Evolutionary conservation across 2,888 invertebrate genomes (phyloP), one percentile per base, ranked within the genome.

Genomic region (Lathronympha strigana): DNA sequence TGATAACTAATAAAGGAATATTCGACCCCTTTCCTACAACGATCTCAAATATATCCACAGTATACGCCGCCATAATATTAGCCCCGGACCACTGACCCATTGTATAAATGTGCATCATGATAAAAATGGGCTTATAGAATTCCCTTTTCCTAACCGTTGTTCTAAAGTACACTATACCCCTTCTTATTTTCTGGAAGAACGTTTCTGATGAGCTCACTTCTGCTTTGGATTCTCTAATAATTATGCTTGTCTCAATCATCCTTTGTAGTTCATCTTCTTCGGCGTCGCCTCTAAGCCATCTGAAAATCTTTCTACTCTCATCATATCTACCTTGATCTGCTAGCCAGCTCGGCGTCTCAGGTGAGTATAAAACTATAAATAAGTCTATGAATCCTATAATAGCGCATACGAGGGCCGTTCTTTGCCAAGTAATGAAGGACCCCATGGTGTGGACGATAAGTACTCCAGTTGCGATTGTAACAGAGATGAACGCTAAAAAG

Each of bases 341-440:
- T 19, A 95, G 74, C 94, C 94, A 95, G 62, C 90, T 88, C 0
- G 95, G 95, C 1, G 94, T 93, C 78, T 95, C 95, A 0, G 94
- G 94, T 0, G 83, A 81, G 45, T 77, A 80, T 25, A 83, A 72
- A 1, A 81, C 78, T 5, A 85, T 79, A 0, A 85, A 23, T 31
- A 94, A 76, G 25, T 93, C 87, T 1, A 88, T 68, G 6, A 93
- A 77, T 0, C 92, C 86, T 4, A 93, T 77, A 0, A 80, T 67
- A 0, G 86, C 83, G 63, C 90, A 89, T 0, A 93, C 74, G 6
- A 92, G 75, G 0, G 93, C 93, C 1, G 92, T 90, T 2, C 77
- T 77, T 72, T 92, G 83, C 94, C 94, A 94, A 36, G 82, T 76
- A 0, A 93, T 74, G 71, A 89, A 93, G 2, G 92, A 93, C 0